Evolutionary conservation across 2,888 invertebrate genomes (phyloP).

Genomic region (Chaitophorus viminalis): DNA sequence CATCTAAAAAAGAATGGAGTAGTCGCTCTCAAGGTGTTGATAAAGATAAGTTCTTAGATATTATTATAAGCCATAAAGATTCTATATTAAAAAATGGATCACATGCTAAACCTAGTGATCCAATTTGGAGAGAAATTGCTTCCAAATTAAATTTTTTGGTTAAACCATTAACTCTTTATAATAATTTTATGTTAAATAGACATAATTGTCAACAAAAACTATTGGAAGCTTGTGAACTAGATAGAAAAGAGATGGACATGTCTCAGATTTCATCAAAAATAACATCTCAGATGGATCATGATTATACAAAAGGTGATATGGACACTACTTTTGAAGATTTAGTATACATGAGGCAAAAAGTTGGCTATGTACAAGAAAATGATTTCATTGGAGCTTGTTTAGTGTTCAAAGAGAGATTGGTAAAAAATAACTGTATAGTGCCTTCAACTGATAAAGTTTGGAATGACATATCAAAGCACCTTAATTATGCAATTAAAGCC

Average conservation of each 20-base stretch:
- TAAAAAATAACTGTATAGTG: slow-evolving; percentile 37
- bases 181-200: slow-evolving; percentile 47
- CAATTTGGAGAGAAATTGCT: slow-evolving; percentile 49
- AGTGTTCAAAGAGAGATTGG: slow-evolving; percentile 29
- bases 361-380: slow-evolving; percentile 57
- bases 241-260: not conserved
- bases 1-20: slow-evolving; percentile 17
- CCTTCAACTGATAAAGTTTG: slow-evolving; percentile 47
- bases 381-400: slow-evolving; percentile 48
- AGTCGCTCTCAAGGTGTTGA: slow-evolving; percentile 25
- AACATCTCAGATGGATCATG: slow-evolving; percentile 53
- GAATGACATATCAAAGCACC: slow-evolving; percentile 54
- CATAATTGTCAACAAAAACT: slow-evolving; percentile 52
- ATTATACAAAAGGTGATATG: slow-evolving; percentile 38
- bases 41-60: slow-evolving; percentile 47
- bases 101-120: slow-evolving; percentile 52
- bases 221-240: slow-evolving; percentile 31
- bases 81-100: slow-evolving; percentile 43
- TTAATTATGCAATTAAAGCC: slow-evolving; percentile 52
- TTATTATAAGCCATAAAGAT: slow-evolving; percentile 38
- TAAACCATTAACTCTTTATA: slow-evolving; percentile 47
- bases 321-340: slow-evolving; percentile 50
- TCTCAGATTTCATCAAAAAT: slow-evolving; percentile 36
- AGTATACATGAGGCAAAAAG: slow-evolving; percentile 50
- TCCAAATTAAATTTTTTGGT: slow-evolving; percentile 43